Base-by-base conservation (phyloP, 2,797 vertebrate species). In the Mormyrus hasselquistii region DNA sequence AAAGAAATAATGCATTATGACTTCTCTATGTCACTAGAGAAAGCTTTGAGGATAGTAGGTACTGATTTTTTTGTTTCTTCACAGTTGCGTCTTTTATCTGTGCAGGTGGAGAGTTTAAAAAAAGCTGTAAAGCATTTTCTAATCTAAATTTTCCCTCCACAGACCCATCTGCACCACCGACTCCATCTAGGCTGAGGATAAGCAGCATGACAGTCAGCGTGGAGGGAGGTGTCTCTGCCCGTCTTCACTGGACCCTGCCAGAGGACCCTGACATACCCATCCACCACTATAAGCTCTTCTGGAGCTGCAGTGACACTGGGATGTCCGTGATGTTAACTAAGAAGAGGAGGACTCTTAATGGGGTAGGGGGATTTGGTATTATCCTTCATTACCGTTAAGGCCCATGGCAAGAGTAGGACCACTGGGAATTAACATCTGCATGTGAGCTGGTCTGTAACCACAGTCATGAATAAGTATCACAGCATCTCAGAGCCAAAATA, bases 251-350 rank as follows among this genome's bases (percentile, higher is more conserved):
- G 98, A 97, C 96, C 19, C 91, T 97, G 76, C 94, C 96, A 0
- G 96, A 97, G 90, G 98, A 99, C 73, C 96, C 96, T 0, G 98
- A 99, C 88, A 94, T 98, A 82, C 98, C 98, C 2, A 92, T 99
- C 6, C 98, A 99, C 89, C 98, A 99, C 95, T 99, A 97, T 94
- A 98, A 97, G 93, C 96, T 98, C 10, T 97, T 97, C 92, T 99
- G 98, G 98, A 99, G 97, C 94, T 98, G 98, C 97, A 97, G 94
- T 0, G 96, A 94, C 38, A 92, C 94, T 9, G 95, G 96, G 90
- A 97, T 96, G 95, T 95, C 97, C 0, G 92, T 95, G 59, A 96
- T 98, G 86, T 96, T 97, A 1, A 95, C 97, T 12, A 98, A 97
- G 93, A 96, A 97, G 92, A 97, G 98, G 86, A 99, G 97, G 97